Evolutionary conservation across 2,113 vertebrate species (phyloP).

Genomic region (Hepsetus odoe): DNA sequence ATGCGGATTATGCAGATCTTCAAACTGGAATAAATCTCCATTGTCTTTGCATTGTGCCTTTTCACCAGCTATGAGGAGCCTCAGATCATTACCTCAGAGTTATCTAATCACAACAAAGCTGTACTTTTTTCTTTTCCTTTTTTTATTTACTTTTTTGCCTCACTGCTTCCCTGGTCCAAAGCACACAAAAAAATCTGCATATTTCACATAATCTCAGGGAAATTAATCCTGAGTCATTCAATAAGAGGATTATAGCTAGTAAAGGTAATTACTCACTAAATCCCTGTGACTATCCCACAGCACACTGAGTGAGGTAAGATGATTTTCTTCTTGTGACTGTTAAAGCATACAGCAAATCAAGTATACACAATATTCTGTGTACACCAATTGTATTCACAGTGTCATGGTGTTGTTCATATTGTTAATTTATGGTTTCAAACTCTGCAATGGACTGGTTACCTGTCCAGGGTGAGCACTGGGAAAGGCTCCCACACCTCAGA

Average conservation of each 20-base stretch:
- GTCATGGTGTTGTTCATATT: no score
- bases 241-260: constrained; percentile 48
- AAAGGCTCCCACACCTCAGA: no score
- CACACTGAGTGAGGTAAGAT: constrained; percentile 15
- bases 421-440: no score
- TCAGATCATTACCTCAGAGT: constrained; percentile 35
- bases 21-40: constrained; percentile 46
- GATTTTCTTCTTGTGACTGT: neutral
- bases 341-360: no score
- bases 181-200: constrained; percentile 36
- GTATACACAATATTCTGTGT: no score
- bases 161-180: constrained; percentile 38
- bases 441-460: no score
- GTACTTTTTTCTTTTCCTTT: constrained; percentile 1
- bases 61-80: constrained; percentile 15
- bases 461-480: no score
- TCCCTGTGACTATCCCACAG: constrained; percentile 24
- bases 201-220: constrained; percentile 44
- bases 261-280: constrained; percentile 48
- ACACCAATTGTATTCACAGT: no score
- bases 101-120: constrained; percentile 36
- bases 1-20: constrained; percentile 31
- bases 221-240: constrained; percentile 34
- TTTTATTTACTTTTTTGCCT: no score
- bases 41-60: constrained; percentile 32